Evolutionary conservation across 2,888 invertebrate genomes (phyloP), one percentile per base, ranked within the genome.

Genomic region (Meganola albula): DNA sequence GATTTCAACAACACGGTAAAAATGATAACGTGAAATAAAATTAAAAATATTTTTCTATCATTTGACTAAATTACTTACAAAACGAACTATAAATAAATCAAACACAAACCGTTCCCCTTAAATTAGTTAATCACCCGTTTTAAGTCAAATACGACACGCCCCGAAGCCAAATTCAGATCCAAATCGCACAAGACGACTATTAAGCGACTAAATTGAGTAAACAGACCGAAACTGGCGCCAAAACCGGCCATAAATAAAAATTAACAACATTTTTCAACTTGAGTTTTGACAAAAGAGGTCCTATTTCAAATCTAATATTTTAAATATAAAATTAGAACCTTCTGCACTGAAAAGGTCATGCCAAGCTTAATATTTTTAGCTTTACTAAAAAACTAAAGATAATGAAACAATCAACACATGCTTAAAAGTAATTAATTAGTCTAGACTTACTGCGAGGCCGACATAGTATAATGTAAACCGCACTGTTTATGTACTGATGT

Each of bases 401-500:
- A 27, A 36, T 40, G 46, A 43, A 37, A 16, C 31, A 34, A 28
- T 39, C 34, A 39, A 34, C 46, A 38, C 31, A 31, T 44, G 41
- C 40, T 45, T 27, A 25, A 22, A 24, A 27, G 20, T 53, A 47
- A 57, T 30, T 55, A 53, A 59, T 55, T 40, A 24, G 53, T 53
- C 53, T 55, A 58, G 61, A 50, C 54, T 35, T 11, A 26, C 31
- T 7, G 3, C 20, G 20, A 33, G 23, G 37, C 35, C 43, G 46
- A 47, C 50, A 52, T 48, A 50, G 45, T 37, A 21, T 42, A 44
- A 50, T 34, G 12, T 57, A 59, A 58, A 58, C 50, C 29, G 21
- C 12, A 30, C 14, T 43, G 51, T 55, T 56, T 56, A 53, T 37
- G 39, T 48, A 30, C 9, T 53, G 49, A 51, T 39, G 40, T 48